phyloP scores from a whole-genome alignment of 2,888 invertebrate genomes.

The Lacanobia oleracea region DNA sequence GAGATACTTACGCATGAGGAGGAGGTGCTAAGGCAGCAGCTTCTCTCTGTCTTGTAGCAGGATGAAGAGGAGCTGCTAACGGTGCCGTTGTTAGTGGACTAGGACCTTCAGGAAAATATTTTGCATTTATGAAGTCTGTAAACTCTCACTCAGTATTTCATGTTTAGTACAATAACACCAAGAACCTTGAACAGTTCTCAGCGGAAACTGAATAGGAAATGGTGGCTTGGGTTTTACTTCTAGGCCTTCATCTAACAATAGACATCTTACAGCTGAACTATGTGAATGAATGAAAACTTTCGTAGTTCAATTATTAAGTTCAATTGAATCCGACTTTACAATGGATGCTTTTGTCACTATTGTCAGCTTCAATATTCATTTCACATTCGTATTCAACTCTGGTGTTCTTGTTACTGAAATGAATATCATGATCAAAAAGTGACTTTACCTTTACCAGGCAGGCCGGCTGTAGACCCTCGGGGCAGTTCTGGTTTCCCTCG shows the following conservation, averaged over 20 bases:
- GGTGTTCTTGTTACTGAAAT: not conserved
- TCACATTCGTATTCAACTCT: slow-evolving; percentile 9
- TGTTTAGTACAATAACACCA: not conserved
- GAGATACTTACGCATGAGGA: slow-evolving; percentile 85
- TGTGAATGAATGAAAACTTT: slow-evolving; percentile 32
- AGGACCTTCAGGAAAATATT: slow-evolving; percentile 73
- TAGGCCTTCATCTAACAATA: slow-evolving; percentile 40
- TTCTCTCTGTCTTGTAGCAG: slow-evolving; percentile 84
- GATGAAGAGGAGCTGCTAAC: slow-evolving; percentile 84
- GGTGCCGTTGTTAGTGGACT: slow-evolving; percentile 85
- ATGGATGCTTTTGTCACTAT: slow-evolving; percentile 38
- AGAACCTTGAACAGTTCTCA: slow-evolving; percentile 9
- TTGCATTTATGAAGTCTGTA: not conserved
- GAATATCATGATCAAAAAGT: slow-evolving; percentile 28
- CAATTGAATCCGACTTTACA: slow-evolving; percentile 35
- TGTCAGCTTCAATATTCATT: slow-evolving; percentile 30
- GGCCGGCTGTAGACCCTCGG: slow-evolving; percentile 85
- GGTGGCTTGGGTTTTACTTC: slow-evolving; percentile 4
- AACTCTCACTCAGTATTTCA: not conserved
- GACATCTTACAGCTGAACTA: slow-evolving; percentile 13
- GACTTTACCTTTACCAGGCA: slow-evolving; percentile 77
- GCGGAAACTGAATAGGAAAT: slow-evolving; percentile 12
- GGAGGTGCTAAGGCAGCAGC: slow-evolving; percentile 87
- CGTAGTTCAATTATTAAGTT: slow-evolving; percentile 24
- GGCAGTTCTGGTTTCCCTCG: slow-evolving; percentile 86